Percentiles rank a stretch among this genome's conserved stretches.
phyloP scores from a whole-genome alignment of 2,888 invertebrate species.

The Portevinia maculata region DNA sequence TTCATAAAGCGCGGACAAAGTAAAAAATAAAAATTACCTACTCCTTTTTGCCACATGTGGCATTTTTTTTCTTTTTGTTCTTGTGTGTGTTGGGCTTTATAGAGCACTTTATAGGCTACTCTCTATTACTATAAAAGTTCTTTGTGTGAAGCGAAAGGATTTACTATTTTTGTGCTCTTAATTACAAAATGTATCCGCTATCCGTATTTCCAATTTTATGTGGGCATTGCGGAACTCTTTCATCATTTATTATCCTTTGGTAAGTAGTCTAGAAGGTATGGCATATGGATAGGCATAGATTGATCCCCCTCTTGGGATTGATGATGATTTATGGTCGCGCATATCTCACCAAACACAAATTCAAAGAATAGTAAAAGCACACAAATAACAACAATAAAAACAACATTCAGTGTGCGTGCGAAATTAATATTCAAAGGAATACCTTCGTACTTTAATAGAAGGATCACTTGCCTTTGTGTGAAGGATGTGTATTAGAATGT shows the following conservation, averaged over 20 bases:
- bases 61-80: conserved; percentile 13
- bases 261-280: neutral
- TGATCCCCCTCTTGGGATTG: conserved; percentile 53
- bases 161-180: conserved; percentile 26
- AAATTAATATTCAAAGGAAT: conserved; percentile 38
- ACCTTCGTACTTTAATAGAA: conserved; percentile 4
- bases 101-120: no score
- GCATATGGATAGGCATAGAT: neutral
- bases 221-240: conserved; percentile 30
- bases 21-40: conserved; percentile 8
- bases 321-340: conserved; percentile 61
- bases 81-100: conserved; percentile 3
- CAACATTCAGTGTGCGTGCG: conserved; percentile 1
- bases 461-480: conserved; percentile 15
- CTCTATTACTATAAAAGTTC: no score
- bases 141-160: conserved; percentile 6
- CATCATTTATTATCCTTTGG: conserved; percentile 32
- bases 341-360: conserved; percentile 29
- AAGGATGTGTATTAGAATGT: conserved; percentile 47
- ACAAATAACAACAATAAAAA: conserved; percentile 16
- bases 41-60: conserved; percentile 25
- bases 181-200: conserved; percentile 38
- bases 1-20: conserved; percentile 39
- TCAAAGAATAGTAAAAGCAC: conserved; percentile 39
- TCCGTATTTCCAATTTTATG: conserved; percentile 48